phyloP scores from a whole-genome alignment of 2,888 invertebrate species.

The Incurvaria masculella region DNA sequence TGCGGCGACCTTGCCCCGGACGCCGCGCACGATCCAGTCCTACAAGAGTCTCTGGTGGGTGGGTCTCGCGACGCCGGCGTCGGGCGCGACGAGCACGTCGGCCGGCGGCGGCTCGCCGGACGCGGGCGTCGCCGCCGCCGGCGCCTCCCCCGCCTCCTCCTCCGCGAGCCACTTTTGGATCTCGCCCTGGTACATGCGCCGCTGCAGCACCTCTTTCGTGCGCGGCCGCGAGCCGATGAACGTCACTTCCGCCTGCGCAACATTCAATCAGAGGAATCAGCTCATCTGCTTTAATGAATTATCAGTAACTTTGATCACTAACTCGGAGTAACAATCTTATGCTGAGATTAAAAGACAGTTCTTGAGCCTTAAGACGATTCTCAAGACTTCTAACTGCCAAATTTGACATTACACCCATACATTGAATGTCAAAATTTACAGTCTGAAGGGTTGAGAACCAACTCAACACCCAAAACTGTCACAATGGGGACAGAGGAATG shows the following conservation, averaged over 20 bases:
- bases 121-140: constrained; percentile 39
- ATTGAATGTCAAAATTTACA: too few relatives aligned
- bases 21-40: not conserved
- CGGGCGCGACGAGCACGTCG: constrained; percentile 30
- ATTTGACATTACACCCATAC: too few relatives aligned
- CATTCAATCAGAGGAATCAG: too few relatives aligned
- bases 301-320: too few relatives aligned
- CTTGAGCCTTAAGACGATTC: too few relatives aligned
- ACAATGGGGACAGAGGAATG: too few relatives aligned
- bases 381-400: too few relatives aligned
- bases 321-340: too few relatives aligned
- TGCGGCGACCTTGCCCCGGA: not conserved
- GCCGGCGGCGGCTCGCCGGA: constrained; percentile 44
- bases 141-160: constrained; percentile 57
- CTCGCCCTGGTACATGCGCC: constrained; percentile 72
- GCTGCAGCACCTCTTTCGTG: constrained; percentile 71
- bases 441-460: too few relatives aligned
- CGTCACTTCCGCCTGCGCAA: constrained; percentile 44
- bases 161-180: constrained; percentile 73
- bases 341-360: too few relatives aligned
- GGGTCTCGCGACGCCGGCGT: constrained; percentile 26
- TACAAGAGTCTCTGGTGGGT: constrained; percentile 23
- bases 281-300: too few relatives aligned
- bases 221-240: constrained; percentile 73
- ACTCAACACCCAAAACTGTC: too few relatives aligned